Percentiles rank a stretch among this genome's conserved stretches.
Evolutionary conservation across 2,888 invertebrate species (phyloP).

Genomic region (Caenorhabditis virilis): DNA sequence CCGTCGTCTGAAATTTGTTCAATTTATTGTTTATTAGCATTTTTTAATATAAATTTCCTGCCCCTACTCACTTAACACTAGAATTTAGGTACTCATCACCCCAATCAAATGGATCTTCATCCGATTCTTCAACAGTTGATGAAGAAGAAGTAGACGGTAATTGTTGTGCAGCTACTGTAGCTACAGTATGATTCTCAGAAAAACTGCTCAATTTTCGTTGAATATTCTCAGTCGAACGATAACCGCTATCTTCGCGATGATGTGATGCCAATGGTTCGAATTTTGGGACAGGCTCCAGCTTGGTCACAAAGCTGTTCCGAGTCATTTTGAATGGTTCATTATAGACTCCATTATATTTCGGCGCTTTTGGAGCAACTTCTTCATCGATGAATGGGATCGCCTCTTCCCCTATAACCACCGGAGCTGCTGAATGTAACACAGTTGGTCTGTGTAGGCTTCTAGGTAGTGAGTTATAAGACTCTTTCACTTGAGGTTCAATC

Average conservation of each 20-base stretch:
- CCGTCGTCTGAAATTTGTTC: conserved; percentile 87
- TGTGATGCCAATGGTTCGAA: conserved; percentile 6
- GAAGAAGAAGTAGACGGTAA: background rate
- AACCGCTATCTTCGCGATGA: conserved; percentile 45
- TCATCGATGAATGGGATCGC: conserved; percentile 50
- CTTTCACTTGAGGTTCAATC: conserved; percentile 19
- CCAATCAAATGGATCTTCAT: conserved; percentile 48
- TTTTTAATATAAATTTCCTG: background rate
- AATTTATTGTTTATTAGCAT: background rate
- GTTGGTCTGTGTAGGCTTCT: conserved; percentile 44
- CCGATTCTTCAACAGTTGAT: background rate
- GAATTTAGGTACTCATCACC: conserved; percentile 50
- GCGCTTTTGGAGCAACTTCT: conserved; percentile 12
- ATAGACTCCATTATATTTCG: background rate
- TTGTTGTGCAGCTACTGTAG: background rate
- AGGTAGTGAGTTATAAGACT: conserved; percentile 45
- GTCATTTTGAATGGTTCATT: no score
- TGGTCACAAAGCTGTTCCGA: no score
- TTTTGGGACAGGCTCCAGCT: background rate
- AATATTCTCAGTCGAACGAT: conserved; percentile 35
- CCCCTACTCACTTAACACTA: conserved; percentile 26
- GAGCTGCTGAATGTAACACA: conserved; percentile 45
- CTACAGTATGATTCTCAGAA: background rate
- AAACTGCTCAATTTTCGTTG: conserved; percentile 1
- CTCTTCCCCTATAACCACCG: conserved; percentile 30